phyloP scores from a whole-genome alignment of 2,797 vertebrate genomes.

The Catharus ustulatus region DNA sequence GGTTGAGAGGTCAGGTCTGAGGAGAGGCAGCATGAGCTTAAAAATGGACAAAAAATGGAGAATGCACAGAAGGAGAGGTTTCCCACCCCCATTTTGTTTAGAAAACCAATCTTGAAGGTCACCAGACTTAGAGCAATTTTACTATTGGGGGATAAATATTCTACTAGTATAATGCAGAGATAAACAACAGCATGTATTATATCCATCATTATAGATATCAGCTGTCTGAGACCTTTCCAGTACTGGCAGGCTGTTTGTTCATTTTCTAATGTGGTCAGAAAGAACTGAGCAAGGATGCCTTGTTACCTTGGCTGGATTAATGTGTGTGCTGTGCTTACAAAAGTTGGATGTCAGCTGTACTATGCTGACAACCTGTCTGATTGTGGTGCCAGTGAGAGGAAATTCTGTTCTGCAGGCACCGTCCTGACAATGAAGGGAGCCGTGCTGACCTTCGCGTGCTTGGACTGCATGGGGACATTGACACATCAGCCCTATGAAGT shows the following conservation, averaged over 20 bases:
- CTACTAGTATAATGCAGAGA: neutral
- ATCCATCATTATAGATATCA: neutral
- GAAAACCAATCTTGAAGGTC: neutral
- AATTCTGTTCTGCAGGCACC: constrained; percentile 78
- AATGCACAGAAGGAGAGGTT: neutral
- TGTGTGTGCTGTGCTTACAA: neutral
- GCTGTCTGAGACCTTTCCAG: neutral
- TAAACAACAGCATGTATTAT: neutral
- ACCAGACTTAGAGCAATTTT: neutral
- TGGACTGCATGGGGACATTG: constrained; percentile 88
- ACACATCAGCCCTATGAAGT: constrained; percentile 90
- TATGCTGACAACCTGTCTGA: neutral
- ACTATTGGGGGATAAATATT: neutral
- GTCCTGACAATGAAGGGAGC: constrained; percentile 92
- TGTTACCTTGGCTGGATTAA: neutral
- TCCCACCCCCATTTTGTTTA: neutral
- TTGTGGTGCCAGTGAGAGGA: neutral
- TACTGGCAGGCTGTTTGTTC: neutral
- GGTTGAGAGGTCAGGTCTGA: constrained; percentile 21
- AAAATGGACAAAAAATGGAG: neutral
- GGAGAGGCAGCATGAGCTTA: neutral
- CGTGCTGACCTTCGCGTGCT: constrained; percentile 87
- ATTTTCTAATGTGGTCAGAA: neutral
- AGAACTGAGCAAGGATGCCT: neutral
- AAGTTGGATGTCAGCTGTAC: neutral